Evolutionary conservation across 2,888 invertebrate genomes (phyloP), one percentile per base, ranked within the genome.

Genomic region (Rhagium mordax): DNA sequence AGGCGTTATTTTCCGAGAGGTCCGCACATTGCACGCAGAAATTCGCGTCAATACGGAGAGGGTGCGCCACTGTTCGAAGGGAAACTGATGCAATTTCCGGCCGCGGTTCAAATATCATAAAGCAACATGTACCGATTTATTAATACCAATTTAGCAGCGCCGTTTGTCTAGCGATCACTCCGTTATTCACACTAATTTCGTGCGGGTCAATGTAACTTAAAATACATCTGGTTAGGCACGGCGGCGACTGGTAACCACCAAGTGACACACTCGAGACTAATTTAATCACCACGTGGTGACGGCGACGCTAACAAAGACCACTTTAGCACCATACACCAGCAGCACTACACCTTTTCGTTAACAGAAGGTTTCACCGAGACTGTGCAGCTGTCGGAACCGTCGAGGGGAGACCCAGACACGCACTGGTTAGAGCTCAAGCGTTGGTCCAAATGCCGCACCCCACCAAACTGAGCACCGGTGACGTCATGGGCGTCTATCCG

Each of bases 391-490:
- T 67, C 53, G 47, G 16, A 33, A 21, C 57, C 47, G 24, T 7
- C 47, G 68, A 64, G 59, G 61, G 68, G 72, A 73, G 74, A 71
- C 78, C 73, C 77, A 73, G 78, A 74, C 77, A 76, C 74, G 77
- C 77, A 77, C 74, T 74, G 74, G 74, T 72, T 74, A 51, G 69
- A 73, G 76, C 72, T 77, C 76, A 73, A 79, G 73, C 78, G 70
- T 72, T 78, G 79, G 78, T 75, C 77, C 79, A 77, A 78, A 78
- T 74, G 81, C 82, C 81, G 82, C 85, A 82, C 84, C 85, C 85
- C 85, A 81, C 84, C 82, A 83, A 79, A 76, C 77, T 86, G 87
- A 86, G 87, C 87, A 87, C 87, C 87, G 87, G 82, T 87, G 87
- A 87, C 87, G 87, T 87, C 87, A 87, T 81, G 82, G 81, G 84